Evolutionary conservation across 2,113 vertebrate genomes (phyloP).

Genomic region (Festucalex cinctus): DNA sequence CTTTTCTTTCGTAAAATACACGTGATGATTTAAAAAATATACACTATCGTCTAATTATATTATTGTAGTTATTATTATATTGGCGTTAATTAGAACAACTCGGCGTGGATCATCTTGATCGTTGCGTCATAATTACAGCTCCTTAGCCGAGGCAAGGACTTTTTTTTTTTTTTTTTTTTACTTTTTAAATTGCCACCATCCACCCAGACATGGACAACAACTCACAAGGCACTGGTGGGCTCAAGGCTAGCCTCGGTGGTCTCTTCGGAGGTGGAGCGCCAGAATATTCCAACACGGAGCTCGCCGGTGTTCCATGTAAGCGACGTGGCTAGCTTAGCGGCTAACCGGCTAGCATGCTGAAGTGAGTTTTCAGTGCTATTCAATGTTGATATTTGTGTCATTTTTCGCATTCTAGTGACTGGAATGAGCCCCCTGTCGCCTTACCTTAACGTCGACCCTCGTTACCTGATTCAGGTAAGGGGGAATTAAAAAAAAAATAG

Average conservation of each 20-base stretch:
- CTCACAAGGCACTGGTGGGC: constrained; percentile 54
- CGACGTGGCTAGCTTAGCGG: constrained; percentile 21
- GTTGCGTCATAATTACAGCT: constrained; percentile 22
- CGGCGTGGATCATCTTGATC: not conserved
- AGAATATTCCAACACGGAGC: constrained; percentile 87
- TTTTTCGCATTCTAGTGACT: constrained; percentile 75
- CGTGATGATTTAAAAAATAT: not conserved
- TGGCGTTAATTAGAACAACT: not conserved
- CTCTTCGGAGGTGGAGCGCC: constrained; percentile 80
- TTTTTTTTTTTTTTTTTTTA: not conserved
- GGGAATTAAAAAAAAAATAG: no score
- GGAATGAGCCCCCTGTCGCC: constrained; percentile 95
- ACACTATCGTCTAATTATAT: not conserved
- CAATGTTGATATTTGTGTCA: not conserved
- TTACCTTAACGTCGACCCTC: constrained; percentile 93
- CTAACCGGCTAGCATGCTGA: not conserved
- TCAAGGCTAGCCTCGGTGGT: constrained; percentile 71
- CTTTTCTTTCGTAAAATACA: not conserved
- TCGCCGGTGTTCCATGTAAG: constrained; percentile 89
- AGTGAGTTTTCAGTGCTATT: not conserved
- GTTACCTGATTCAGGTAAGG: constrained; percentile 89
- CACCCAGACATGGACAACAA: constrained; percentile 63
- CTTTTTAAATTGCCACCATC: not conserved
- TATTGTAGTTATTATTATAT: not conserved
- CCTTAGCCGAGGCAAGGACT: constrained; percentile 19